These are phyloP conservation scores for Crambe crambe DNA, from an alignment of 37 sponge, comb jelly and placozoan genomes.

Conservation along the genomic window DNA sequence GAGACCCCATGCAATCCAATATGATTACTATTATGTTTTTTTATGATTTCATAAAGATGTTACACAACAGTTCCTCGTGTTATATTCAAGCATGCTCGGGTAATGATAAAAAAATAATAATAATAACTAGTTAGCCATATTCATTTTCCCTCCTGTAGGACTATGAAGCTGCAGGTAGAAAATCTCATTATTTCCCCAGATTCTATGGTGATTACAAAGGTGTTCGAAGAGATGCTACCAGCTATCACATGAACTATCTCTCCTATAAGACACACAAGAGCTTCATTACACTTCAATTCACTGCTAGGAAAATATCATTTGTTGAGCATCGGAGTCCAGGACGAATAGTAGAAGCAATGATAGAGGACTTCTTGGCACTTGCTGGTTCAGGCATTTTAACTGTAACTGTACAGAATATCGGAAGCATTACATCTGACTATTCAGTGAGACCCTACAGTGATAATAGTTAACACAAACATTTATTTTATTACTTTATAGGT, in stretches of 20 bases:
- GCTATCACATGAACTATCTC: constrained; percentile 47
- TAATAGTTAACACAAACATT: not conserved
- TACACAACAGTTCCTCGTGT: constrained; percentile 1
- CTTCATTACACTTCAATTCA: constrained; percentile 74
- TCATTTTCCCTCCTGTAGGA: too few relatives aligned
- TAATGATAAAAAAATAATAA: not conserved
- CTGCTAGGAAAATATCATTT: constrained; percentile 71
- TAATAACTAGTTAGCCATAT: too few relatives aligned
- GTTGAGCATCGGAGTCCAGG: constrained; percentile 80
- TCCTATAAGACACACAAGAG: constrained; percentile 65
- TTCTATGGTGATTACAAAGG: constrained; percentile 84
- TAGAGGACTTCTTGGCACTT: constrained; percentile 78
- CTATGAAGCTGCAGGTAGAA: too few relatives aligned
- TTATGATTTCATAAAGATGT: constrained; percentile 2
- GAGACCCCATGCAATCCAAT: constrained; percentile 15
- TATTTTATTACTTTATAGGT: constrained; percentile 24
- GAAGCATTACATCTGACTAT: constrained; percentile 65
- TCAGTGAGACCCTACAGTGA: constrained; percentile 48
- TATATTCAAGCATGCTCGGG: not conserved
- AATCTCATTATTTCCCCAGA: constrained; percentile 61
- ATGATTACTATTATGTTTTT: not conserved
- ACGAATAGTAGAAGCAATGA: constrained; percentile 73
- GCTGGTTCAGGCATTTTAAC: constrained; percentile 54
- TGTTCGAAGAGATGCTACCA: constrained; percentile 5
- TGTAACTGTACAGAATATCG: constrained; percentile 77